Base-by-base conservation (phyloP, 2,797 vertebrate species). In the Gorsachius magnificus region DNA sequence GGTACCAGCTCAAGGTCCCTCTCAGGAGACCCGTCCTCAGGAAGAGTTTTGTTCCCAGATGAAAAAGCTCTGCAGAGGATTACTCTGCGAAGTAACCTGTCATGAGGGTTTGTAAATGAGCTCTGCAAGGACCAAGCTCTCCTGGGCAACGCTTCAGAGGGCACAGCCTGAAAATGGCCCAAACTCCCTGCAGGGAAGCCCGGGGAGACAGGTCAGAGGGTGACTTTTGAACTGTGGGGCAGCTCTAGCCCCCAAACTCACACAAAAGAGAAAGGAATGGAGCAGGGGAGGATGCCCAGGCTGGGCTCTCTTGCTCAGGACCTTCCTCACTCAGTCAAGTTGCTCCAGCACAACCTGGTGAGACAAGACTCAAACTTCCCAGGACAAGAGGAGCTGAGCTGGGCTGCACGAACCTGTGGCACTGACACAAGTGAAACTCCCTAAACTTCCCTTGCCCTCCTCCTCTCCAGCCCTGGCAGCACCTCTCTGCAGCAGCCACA, bases 61-160 rank as follows among this genome's bases (percentile, higher is more conserved):
- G 87, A 89, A 41, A 50, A 28, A 75, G 20, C 72, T 78, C 94
- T 78, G 35, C 61, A 83, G 87, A 81, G 82, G 65, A 60, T 89
- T 85, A 16, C 7, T 84, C 29, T 54, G 64, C 45, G 43, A 83
- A 61, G 57, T 25, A 91, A 51, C 65, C 18, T 88, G 36, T 45
- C 21, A 5, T 24, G 68, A 87, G 82, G 35, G 38, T 60, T 94
- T 85, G 61, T 46, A 96, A 96, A 95, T 69, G 82, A 96, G 76
- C 41, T 85, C 87, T 88, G 64, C 46, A 68, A 86, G 71, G 48
- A 81, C 50, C 33, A 45, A 19, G n/a, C 29, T 94, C 78, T 91
- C 91, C 57, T 63, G 72, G 61, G 84, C 53, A 83, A 46, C 21
- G 19, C 57, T 77, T 91, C 35, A 57, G 86, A 92, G 53, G 29